Conservation (phyloP, 2,888 invertebrate genomes). For the Latrodectus hesperus region DNA sequence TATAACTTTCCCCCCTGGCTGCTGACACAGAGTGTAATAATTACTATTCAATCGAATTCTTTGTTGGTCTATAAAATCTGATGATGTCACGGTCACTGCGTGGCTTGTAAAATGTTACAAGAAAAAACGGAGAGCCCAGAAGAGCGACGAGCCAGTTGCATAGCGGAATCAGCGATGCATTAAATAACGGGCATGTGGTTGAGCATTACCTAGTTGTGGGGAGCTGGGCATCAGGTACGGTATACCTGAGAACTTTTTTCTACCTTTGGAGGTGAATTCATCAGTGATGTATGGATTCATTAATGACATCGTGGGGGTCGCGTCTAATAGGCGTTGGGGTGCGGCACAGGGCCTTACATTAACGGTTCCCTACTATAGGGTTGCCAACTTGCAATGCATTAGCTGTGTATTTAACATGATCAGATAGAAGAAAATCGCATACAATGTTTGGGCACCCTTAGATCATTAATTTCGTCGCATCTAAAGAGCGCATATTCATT, state of each 20-base stretch:
- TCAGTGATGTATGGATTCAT: constrained; percentile 50
- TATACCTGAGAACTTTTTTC: constrained; percentile 38
- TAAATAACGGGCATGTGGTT: constrained; percentile 50
- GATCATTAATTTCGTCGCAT: constrained; percentile 21
- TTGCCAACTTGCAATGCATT: constrained; percentile 7
- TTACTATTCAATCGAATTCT: constrained; percentile 47
- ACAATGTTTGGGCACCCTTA: constrained; percentile 11
- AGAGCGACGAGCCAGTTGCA: constrained; percentile 31
- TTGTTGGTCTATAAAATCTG: constrained; percentile 25
- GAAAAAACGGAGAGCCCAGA: neutral
- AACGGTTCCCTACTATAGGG: constrained; percentile 34
- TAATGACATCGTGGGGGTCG: constrained; percentile 43
- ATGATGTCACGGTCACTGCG: constrained; percentile 16
- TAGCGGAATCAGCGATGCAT: constrained; percentile 35
- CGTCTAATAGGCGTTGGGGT: constrained; percentile 14
- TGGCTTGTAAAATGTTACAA: neutral
- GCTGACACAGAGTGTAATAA: constrained; percentile 18
- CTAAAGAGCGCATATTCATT: neutral
- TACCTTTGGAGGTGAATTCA: constrained; percentile 18
- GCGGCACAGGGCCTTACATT: constrained; percentile 27
- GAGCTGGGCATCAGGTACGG: constrained; percentile 13
- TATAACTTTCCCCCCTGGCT: neutral
- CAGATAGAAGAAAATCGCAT: constrained; percentile 10
- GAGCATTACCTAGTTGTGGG: constrained; percentile 9
- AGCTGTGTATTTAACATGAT: neutral